Evolutionary conservation across 1,140 invertebrate species (phyloP).

Genomic region (Globodera ellingtonae): DNA sequence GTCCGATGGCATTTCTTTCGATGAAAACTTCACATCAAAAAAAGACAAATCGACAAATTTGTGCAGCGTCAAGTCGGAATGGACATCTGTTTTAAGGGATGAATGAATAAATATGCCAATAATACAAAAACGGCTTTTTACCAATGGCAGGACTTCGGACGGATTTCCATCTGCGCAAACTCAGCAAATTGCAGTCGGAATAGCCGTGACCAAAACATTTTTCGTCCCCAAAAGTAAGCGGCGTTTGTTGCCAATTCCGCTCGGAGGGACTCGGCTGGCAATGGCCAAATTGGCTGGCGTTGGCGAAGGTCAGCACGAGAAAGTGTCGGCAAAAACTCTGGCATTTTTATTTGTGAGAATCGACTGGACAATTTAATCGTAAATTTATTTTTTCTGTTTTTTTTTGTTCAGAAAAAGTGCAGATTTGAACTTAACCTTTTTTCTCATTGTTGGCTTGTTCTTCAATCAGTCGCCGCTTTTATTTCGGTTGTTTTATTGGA

Average conservation of each 20-base stretch:
- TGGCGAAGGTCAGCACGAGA: constrained; percentile 1
- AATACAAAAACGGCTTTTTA: background rate
- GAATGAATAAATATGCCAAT: background rate
- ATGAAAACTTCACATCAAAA: background rate
- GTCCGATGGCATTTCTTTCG: background rate
- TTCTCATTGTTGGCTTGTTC: background rate
- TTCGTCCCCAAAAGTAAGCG: background rate
- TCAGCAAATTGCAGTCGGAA: background rate
- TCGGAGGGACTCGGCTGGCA: background rate
- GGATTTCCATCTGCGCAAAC: constrained; percentile 6
- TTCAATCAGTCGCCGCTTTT: background rate
- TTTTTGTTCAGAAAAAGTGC: background rate
- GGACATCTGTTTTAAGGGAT: background rate
- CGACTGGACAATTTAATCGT: background rate
- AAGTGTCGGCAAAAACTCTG: background rate
- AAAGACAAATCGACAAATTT: constrained; percentile 9
- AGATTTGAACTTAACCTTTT: background rate
- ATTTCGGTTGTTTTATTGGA: background rate
- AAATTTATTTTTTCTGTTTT: background rate
- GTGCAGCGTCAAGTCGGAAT: background rate
- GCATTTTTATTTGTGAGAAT: too few relatives aligned
- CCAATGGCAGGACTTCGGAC: background rate
- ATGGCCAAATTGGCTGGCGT: background rate
- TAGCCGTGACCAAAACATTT: background rate
- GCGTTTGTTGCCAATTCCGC: background rate